Evolutionary conservation across 1,140 invertebrate genomes (phyloP).

Genomic region (Zaprionus ornatus): DNA sequence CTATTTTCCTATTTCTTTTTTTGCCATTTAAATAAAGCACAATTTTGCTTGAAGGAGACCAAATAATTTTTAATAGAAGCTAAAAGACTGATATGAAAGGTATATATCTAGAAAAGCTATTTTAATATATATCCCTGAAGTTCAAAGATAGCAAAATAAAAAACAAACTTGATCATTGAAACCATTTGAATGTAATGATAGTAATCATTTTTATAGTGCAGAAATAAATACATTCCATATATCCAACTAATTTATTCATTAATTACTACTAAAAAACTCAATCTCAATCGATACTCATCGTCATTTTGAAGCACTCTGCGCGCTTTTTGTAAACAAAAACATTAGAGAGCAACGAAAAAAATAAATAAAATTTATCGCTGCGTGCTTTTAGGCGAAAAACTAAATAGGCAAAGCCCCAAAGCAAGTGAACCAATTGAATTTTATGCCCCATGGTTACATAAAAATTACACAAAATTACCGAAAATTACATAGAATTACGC

Average conservation of each 20-base stretch:
- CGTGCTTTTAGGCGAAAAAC: constrained; percentile 68
- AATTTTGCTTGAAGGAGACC: constrained; percentile 3
- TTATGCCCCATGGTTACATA: constrained; percentile 51
- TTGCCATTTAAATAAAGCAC: constrained; percentile 27
- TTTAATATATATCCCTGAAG: too few species aligned
- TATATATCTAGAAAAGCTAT: not conserved
- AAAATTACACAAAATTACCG: constrained; percentile 68
- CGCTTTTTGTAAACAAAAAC: constrained; percentile 69
- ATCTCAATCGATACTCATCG: not conserved
- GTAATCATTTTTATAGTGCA: too few species aligned
- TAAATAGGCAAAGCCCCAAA: constrained; percentile 10
- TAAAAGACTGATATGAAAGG: not conserved
- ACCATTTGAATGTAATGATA: too few species aligned
- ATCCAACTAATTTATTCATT: not conserved
- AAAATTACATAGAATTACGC: constrained; percentile 46
- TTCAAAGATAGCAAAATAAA: not conserved
- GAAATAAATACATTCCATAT: too few species aligned
- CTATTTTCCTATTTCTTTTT: not conserved
- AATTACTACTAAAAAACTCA: not conserved
- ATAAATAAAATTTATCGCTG: constrained; percentile 72
- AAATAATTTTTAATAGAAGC: not conserved
- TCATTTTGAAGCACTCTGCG: not conserved
- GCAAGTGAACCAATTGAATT: constrained; percentile 57
- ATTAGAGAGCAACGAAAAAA: constrained; percentile 33
- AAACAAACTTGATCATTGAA: not conserved